Conservation (phyloP, 2,113 vertebrate species). For the Paramisgurnus dabryanus region DNA sequence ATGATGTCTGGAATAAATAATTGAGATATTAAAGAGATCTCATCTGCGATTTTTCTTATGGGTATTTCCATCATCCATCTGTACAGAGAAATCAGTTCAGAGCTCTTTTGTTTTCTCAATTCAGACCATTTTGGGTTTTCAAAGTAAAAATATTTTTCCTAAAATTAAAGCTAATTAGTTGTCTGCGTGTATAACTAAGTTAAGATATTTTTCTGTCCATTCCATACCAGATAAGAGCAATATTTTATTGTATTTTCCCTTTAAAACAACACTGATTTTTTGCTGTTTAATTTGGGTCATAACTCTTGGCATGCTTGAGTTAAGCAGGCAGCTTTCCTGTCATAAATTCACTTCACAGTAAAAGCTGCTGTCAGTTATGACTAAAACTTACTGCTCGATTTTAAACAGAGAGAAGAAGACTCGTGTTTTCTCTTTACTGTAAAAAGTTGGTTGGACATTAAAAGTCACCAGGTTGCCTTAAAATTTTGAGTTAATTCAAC, state of each 20-base stretch:
- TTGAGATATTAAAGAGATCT: no score
- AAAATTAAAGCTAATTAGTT: background rate
- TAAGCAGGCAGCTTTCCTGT: constrained; percentile 62
- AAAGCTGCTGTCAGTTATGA: constrained; percentile 61
- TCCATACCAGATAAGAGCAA: background rate
- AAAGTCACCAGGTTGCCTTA: no score
- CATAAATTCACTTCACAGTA: constrained; percentile 63
- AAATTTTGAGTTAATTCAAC: no score
- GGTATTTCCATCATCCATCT: no score
- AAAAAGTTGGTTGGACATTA: no score
- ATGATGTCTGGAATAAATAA: no score
- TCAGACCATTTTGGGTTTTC: background rate
- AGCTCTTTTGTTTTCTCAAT: background rate
- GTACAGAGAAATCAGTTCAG: background rate
- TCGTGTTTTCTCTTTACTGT: background rate
- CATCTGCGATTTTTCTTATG: no score
- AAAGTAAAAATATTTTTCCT: background rate
- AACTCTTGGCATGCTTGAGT: constrained; percentile 55
- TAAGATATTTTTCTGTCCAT: background rate
- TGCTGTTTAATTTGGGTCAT: background rate
- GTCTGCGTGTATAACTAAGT: background rate
- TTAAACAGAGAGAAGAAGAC: constrained; percentile 34
- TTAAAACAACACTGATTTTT: background rate
- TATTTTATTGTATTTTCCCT: background rate
- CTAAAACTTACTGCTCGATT: constrained; percentile 28